A percentile compares a stretch with the other conserved stretches of the same genome.
Conservation (phyloP, 2,113 vertebrate genomes). For the Rousettus leschenaultii region DNA sequence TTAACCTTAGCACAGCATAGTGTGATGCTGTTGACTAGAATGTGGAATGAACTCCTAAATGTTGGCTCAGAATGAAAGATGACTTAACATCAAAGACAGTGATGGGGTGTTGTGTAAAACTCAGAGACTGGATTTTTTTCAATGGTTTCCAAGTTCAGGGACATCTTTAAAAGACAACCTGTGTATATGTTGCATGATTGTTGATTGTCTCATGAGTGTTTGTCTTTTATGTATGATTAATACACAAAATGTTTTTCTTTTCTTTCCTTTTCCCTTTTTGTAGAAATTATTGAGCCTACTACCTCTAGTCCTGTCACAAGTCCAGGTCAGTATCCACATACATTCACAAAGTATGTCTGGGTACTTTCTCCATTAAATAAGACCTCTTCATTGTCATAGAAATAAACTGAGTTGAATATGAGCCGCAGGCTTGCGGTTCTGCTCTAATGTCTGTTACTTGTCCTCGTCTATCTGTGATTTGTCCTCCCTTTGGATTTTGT, state of each 20-base stretch:
- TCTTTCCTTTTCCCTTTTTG: slow-evolving; percentile 88
- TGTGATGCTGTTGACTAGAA: rapidly evolving
- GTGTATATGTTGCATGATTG: slow-evolving; percentile 82
- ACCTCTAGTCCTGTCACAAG: slow-evolving; percentile 98
- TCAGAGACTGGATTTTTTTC: background rate
- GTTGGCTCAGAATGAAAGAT: rapidly evolving
- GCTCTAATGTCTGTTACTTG: slow-evolving; percentile 79
- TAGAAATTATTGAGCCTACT: slow-evolving; percentile 99
- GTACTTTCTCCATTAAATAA: slow-evolving; percentile 78
- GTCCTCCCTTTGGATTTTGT: slow-evolving; percentile 59
- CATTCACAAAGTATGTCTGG: slow-evolving; percentile 87
- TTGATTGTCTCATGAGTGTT: slow-evolving; percentile 85
- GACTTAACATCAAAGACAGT: background rate
- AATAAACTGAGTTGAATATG: background rate
- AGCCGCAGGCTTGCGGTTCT: slow-evolving; percentile 51
- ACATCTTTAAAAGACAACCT: background rate
- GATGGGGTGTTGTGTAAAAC: background rate
- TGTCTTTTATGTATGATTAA: slow-evolving; percentile 94
- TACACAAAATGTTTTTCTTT: slow-evolving; percentile 90
- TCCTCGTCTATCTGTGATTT: slow-evolving; percentile 73
- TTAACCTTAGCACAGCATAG: background rate
- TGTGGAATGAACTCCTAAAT: rapidly evolving
- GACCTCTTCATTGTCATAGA: slow-evolving; percentile 29
- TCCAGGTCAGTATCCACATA: slow-evolving; percentile 99
- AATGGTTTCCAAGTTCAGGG: background rate